Conservation (phyloP, 2,113 vertebrate genomes). For the Mesembrinibis cayennensis region DNA sequence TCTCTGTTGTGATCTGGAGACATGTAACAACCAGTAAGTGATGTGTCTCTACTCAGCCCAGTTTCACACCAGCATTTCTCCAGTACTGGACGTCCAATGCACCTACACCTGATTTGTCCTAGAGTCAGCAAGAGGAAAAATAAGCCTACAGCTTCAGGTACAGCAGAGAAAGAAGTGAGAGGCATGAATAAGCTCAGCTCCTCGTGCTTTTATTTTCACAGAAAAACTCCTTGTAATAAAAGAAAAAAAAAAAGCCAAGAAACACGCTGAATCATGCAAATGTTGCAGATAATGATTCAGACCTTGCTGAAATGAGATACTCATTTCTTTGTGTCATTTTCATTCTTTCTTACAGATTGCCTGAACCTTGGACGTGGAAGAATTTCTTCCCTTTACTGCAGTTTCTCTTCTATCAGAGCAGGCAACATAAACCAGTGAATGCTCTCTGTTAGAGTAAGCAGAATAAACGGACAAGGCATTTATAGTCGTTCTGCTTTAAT, state of each 20-base stretch:
- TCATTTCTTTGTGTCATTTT: neutral
- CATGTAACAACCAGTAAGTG: neutral
- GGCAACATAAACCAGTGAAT: neutral
- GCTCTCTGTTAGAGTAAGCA: neutral
- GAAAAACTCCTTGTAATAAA: neutral
- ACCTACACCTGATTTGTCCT: neutral
- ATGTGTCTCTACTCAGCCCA: neutral
- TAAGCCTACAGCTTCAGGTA: neutral
- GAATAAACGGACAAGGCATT: neutral
- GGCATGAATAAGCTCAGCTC: neutral
- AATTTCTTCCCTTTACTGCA: neutral
- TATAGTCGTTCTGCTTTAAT: neutral
- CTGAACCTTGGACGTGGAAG: neutral
- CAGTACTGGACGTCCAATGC: neutral
- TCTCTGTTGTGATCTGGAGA: neutral
- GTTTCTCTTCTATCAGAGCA: conserved; percentile 7
- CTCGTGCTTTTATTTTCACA: neutral
- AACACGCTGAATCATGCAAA: neutral
- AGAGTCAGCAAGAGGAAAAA: neutral
- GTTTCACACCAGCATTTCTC: neutral
- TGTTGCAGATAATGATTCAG: neutral
- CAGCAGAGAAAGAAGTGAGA: neutral
- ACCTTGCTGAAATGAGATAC: neutral
- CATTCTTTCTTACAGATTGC: neutral
- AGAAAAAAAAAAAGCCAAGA: neutral